Evolutionary conservation across 64 coral and sea anemone species (phyloP).

Genomic region (Porites lutea): DNA sequence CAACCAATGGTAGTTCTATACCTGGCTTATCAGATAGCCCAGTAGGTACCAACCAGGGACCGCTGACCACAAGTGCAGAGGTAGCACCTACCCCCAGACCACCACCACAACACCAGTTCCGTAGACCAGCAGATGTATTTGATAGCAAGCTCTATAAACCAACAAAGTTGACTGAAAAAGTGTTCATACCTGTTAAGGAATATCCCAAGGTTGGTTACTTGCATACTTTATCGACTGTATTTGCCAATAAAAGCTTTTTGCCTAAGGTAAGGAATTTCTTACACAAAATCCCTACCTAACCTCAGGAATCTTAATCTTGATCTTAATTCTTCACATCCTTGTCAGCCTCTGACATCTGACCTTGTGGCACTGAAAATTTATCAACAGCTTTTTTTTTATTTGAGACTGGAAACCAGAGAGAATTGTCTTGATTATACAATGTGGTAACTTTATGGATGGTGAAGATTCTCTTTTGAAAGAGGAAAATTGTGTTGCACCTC

Average conservation of each 20-base stretch:
- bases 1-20: conserved; percentile 18
- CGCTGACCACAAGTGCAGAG: conserved; percentile 32
- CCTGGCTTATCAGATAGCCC: neutral
- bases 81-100: neutral
- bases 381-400: no score
- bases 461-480: no score
- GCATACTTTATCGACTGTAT: neutral
- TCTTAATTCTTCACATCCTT: no score
- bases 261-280: no score
- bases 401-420: no score
- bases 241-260: neutral
- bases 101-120: conserved; percentile 25
- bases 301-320: no score
- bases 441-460: no score
- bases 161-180: conserved; percentile 95
- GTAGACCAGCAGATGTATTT: conserved; percentile 66
- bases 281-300: no score
- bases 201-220: conserved; percentile 86
- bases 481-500: no score
- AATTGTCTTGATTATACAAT: no score
- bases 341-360: no score
- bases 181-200: conserved; percentile 93
- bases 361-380: no score
- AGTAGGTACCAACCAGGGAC: neutral
- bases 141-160: conserved; percentile 93